Percentiles rank a stretch among this genome's conserved stretches.
phyloP scores from a whole-genome alignment of 2,797 vertebrate species.

The Falco cherrug region DNA sequence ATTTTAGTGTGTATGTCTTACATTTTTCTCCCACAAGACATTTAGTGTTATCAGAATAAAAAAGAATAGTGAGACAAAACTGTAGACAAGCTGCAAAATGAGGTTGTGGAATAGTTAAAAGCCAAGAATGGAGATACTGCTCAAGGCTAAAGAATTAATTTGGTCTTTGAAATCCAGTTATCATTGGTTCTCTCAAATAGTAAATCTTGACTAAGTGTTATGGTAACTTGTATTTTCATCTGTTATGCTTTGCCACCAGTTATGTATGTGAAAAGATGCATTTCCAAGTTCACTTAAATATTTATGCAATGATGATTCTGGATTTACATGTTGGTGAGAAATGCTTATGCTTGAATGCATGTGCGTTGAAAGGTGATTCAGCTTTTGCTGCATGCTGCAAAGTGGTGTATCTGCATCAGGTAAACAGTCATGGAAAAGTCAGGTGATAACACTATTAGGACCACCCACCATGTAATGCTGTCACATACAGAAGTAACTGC shows the following conservation, averaged over 20 bases:
- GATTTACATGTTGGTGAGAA: neutral
- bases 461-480: neutral
- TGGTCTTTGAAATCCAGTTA: neutral
- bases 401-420: neutral
- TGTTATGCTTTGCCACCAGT: neutral
- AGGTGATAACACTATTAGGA: neutral
- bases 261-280: neutral
- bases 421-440: neutral
- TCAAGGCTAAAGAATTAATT: neutral
- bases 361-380: neutral
- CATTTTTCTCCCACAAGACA: neutral
- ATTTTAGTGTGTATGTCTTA: neutral
- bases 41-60: neutral
- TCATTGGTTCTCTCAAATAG: neutral
- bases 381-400: rapidly evolving
- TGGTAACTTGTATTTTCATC: neutral
- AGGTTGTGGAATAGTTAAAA: neutral
- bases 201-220: neutral
- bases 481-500: neutral
- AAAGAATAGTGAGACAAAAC: neutral
- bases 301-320: neutral
- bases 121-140: neutral
- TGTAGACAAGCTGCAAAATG: neutral
- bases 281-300: neutral
- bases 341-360: neutral